Evolutionary conservation across 2,888 invertebrate genomes (phyloP), one percentile per base, ranked within the genome.

Genomic region (Mystacides longicornis): DNA sequence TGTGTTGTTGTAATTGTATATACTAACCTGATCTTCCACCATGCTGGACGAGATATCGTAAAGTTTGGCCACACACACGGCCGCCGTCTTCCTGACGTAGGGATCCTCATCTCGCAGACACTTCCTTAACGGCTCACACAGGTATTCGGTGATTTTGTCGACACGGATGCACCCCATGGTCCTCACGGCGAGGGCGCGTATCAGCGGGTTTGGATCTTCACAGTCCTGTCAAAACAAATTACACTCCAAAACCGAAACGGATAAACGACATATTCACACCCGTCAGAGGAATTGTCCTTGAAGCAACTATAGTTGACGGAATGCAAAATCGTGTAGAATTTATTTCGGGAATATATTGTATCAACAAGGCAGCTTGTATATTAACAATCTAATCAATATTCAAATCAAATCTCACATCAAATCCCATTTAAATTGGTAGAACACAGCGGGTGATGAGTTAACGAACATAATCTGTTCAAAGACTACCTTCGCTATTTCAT

Each of bases 161-260:
- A 99, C 99, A 14, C 99, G 84, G 68, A 99, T 99, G 71, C 99
- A 99, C 52, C 99, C 99, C 99, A 99, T 99, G 18, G 99, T 99
- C 57, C 99, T 81, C 23, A 99, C 99, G 31, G 99, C 99, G 67
- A 99, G 75, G 1, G 99, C 99, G 63, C 99, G 84, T 69, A 99
- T 99, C 69, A 99, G 77, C 23, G 99, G 99, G 79, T 99, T 99
- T 11, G 97, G 94, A 74, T 99, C 99, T 79, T 99, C 98, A 76
- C 99, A 99, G 76, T 99, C 99, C 93, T 95, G 74, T 14, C 52
- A 23, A 50, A 16, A 42, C 53, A 56, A 27, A 55, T 21, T 7
- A 27, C 48, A 49, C 45, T 50, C 42, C 54, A 52, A 47, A 45
- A 47, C 27, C 49, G 49, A n/a, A 49, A 31, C 49, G 48, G 48